Percentiles rank a stretch among this genome's conserved stretches.
These are phyloP conservation scores for Heterotilapia buettikoferi DNA, from an alignment of 2,113 vertebrate species.

Conservation along the genomic window DNA sequence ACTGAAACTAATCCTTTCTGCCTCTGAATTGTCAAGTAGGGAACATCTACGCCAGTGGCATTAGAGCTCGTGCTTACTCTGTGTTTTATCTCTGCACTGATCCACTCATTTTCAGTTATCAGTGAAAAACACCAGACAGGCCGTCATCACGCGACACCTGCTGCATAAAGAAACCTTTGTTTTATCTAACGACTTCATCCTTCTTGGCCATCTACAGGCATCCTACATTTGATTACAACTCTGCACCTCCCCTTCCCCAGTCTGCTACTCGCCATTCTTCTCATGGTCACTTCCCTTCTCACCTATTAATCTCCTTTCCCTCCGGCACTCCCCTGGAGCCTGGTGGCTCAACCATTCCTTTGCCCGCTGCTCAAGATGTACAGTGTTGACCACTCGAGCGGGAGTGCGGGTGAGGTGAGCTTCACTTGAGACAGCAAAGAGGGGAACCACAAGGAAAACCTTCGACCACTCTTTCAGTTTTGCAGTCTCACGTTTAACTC, in stretches of 20 bases:
- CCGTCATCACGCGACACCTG: not conserved
- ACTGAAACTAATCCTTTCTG: not conserved
- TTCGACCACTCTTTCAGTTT: not conserved
- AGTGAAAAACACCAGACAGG: not conserved
- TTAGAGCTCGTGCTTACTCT: not conserved
- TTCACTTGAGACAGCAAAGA: not conserved
- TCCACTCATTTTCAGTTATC: slow-evolving; percentile 1
- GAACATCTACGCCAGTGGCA: not conserved
- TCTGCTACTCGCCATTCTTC: slow-evolving; percentile 17
- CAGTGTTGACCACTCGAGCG: not conserved
- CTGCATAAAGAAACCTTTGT: not conserved
- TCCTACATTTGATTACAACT: slow-evolving; percentile 3
- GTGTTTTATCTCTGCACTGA: not conserved
- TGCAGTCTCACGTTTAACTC: not conserved
- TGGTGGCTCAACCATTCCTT: slow-evolving; percentile 30
- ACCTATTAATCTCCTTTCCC: slow-evolving; percentile 32
- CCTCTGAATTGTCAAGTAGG: not conserved
- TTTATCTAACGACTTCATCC: not conserved
- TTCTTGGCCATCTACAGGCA: not conserved
- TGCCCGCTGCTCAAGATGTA: not conserved
- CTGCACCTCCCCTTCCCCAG: not conserved
- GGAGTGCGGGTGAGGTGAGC: not conserved
- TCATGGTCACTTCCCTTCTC: slow-evolving; percentile 3
- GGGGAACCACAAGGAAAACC: not conserved
- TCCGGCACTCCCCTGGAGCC: not conserved